Percentiles rank a stretch among this genome's conserved stretches.
These are phyloP conservation scores for Myoxocephalus aenaeus DNA, from an alignment of 2,797 vertebrate species.

Conservation along the genomic window DNA sequence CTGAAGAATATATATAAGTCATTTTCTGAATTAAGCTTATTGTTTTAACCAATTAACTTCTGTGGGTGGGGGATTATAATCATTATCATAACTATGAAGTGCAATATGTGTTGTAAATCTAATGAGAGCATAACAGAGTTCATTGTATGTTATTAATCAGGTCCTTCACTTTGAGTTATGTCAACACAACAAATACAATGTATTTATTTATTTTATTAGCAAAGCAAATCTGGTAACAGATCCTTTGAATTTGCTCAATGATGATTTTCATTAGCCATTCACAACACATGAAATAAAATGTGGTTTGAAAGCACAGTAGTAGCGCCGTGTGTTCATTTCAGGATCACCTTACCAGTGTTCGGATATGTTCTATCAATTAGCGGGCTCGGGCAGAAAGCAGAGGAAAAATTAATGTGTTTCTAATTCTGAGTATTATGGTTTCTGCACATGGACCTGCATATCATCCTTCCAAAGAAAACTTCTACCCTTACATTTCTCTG, in stretches of 20 bases:
- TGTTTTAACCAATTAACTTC: constrained; percentile 40
- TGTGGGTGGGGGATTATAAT: constrained; percentile 31
- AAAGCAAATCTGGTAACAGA: constrained; percentile 26
- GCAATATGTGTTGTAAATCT: constrained; percentile 66
- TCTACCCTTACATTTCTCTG: constrained; percentile 78
- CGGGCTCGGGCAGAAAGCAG: constrained; percentile 70
- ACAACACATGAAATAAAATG: constrained; percentile 37
- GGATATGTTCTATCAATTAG: constrained; percentile 83
- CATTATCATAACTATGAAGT: constrained; percentile 35
- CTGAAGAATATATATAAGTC: constrained; percentile 30
- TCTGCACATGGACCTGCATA: constrained; percentile 72
- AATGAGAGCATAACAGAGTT: constrained; percentile 29
- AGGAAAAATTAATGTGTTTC: constrained; percentile 81
- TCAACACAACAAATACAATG: constrained; percentile 68
- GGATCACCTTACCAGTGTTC: constrained; percentile 75
- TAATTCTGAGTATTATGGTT: constrained; percentile 81
- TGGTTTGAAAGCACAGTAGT: constrained; percentile 54
- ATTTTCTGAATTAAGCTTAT: constrained; percentile 31
- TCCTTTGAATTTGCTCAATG: constrained; percentile 32
- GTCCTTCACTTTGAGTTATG: constrained; percentile 45
- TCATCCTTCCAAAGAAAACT: constrained; percentile 83
- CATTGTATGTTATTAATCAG: constrained; percentile 44
- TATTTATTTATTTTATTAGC: constrained; percentile 18
- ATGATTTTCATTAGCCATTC: constrained; percentile 51
- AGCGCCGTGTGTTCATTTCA: constrained; percentile 63